phyloP scores from a whole-genome alignment of 2,113 vertebrate genomes.

The Collichthys lucidus region DNA sequence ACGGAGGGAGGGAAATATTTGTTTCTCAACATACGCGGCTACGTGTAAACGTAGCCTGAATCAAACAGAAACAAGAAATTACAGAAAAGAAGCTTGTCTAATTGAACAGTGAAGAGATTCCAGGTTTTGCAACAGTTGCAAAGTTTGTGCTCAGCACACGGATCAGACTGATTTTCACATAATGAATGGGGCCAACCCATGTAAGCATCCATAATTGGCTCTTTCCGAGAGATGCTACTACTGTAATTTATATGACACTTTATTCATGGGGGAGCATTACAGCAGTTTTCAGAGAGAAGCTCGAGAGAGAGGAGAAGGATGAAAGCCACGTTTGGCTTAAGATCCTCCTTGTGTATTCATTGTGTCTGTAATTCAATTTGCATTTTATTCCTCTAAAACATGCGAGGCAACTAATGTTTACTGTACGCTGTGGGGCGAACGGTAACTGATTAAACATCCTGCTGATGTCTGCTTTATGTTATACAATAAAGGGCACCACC shows the following conservation, averaged over 20 bases:
- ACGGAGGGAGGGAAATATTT: no score
- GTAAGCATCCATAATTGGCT: slow-evolving; percentile 1
- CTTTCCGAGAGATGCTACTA: not conserved
- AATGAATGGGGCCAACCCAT: not conserved
- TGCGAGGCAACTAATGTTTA: not conserved
- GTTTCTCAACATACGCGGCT: no score
- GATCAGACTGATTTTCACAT: slow-evolving; percentile 4
- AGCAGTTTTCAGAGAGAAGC: not conserved
- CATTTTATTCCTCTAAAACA: not conserved
- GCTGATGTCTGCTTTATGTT: slow-evolving; percentile 16
- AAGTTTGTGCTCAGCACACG: not conserved
- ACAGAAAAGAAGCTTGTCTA: not conserved
- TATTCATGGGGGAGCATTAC: not conserved
- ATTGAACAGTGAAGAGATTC: not conserved
- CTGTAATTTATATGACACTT: slow-evolving; percentile 13
- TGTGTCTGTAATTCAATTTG: not conserved
- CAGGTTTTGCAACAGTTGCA: not conserved
- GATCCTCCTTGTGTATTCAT: not conserved
- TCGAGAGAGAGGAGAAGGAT: not conserved
- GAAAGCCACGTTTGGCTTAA: not conserved
- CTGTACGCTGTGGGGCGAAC: not conserved
- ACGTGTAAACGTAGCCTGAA: no score
- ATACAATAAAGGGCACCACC: not conserved
- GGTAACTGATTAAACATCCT: not conserved
- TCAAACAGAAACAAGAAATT: not conserved